Percentiles rank a stretch among this genome's conserved stretches.
Evolutionary conservation across 37 sponge, comb jelly and placozoan genomes (phyloP).

Genomic region (Spongia lamella): DNA sequence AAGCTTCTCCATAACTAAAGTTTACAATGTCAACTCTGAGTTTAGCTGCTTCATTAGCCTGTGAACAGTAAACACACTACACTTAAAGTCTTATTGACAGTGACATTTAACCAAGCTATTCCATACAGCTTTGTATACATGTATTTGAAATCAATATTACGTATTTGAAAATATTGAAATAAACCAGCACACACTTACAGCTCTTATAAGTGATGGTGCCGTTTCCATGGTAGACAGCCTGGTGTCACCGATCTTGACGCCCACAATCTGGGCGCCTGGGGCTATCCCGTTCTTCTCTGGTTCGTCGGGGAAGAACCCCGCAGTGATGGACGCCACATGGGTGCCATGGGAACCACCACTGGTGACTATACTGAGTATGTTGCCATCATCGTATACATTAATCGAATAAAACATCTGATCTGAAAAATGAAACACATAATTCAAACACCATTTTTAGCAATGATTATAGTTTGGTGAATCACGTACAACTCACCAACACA

Average conservation of each 20-base stretch:
- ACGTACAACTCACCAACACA: slow-evolving; percentile 9
- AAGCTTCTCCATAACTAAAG: slow-evolving; percentile 91
- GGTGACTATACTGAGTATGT: slow-evolving; percentile 77
- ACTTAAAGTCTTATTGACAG: not conserved
- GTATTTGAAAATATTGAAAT: no score
- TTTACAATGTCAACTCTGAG: slow-evolving; percentile 83
- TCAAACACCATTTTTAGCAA: no score
- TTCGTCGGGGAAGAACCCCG: slow-evolving; percentile 77
- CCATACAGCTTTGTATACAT: no score
- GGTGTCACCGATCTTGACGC: slow-evolving; percentile 87
- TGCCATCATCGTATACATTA: slow-evolving; percentile 83
- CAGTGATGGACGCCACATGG: slow-evolving; percentile 93
- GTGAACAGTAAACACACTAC: not conserved
- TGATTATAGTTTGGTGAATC: no score
- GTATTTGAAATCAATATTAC: not conserved
- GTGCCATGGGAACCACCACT: slow-evolving; percentile 90
- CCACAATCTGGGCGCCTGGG: slow-evolving; percentile 91
- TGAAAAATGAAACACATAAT: slow-evolving; percentile 22
- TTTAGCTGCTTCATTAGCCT: slow-evolving; percentile 62
- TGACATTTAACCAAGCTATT: not conserved
- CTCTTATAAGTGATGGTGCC: slow-evolving; percentile 75
- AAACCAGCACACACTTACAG: slow-evolving; percentile 78
- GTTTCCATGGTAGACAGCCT: slow-evolving; percentile 92
- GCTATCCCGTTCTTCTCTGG: slow-evolving; percentile 89
- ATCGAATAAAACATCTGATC: slow-evolving; percentile 79